Base-by-base conservation (phyloP, 2,888 invertebrate species). In the Abscondita cerata region DNA sequence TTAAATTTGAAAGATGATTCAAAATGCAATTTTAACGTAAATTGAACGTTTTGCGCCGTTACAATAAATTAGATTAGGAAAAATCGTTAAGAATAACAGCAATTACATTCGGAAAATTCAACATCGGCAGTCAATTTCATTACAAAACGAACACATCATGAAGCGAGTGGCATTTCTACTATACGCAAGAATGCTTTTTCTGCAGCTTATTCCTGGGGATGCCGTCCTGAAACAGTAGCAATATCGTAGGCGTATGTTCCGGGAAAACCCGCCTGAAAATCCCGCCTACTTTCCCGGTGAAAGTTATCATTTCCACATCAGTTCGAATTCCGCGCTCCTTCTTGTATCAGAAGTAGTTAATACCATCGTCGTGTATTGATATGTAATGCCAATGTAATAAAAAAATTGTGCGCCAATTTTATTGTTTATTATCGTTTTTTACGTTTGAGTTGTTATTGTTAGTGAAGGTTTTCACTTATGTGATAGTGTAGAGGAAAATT, bases 221-320 rank as follows among this genome's bases (percentile, higher is more conserved):
- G 59, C 59, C 53, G 53, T 61, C 64, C 61, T 64, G 64, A 56
- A 64, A 64, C 61, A 55, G 64, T 58, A 58, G 51, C 61, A 59
- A 51, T 52, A 61, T 46, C 25, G 67, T 54, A 62, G 64, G 67
- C 67, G 67, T 62, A 59, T 53, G 56, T 62, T 64, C 52, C 59
- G 52, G 44, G 55, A 58, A 59, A 65, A 55, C 61, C 68, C 68
- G 68, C 68, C 68, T 66, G 60, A 62, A 65, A 61, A 65, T 51
- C 55, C 61, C 69, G 68, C 69, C 69, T 59, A 67, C 67, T 67
- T 70, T 68, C 69, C 69, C 68, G 69, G 69, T 66, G 68, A 66
- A 68, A 65, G 62, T 65, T 52, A 53, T 62, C 63, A 63, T 50
- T 50, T 41, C 64, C 36, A 57, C 55, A 65, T 66, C 52, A 62